Conservation (phyloP, 2,797 vertebrate species). For the Lacerta agilis region DNA sequence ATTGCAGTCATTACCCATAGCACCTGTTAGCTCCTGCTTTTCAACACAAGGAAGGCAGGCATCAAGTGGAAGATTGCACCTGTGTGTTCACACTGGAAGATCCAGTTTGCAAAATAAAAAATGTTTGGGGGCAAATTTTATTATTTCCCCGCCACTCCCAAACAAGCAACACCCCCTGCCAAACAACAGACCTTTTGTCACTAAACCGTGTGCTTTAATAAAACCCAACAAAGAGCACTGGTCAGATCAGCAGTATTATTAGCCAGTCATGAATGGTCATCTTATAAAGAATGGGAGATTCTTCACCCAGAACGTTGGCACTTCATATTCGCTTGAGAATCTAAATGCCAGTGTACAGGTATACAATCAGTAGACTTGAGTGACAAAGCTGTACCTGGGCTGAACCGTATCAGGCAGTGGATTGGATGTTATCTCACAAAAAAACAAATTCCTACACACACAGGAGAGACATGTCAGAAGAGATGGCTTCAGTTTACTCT, state of each 20-base stretch:
- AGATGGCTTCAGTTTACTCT: neutral
- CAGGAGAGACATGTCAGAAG: neutral
- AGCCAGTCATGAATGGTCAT: slow-evolving; percentile 40
- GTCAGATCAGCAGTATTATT: slow-evolving; percentile 36
- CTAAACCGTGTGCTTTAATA: slow-evolving; percentile 6
- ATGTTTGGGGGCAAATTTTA: slow-evolving; percentile 5
- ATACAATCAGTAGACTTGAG: neutral
- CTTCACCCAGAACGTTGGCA: slow-evolving; percentile 42
- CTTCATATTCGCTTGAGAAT: slow-evolving; percentile 52
- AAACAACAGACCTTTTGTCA: neutral
- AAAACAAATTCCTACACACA: neutral
- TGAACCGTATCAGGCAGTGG: too few relatives aligned
- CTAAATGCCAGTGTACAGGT: neutral
- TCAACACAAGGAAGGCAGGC: neutral
- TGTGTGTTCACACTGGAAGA: neutral
- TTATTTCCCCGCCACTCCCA: neutral
- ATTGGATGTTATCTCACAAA: neutral
- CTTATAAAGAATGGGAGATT: slow-evolving; percentile 35
- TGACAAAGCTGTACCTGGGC: neutral
- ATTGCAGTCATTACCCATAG: slow-evolving; percentile 14
- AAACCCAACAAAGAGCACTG: slow-evolving; percentile 41
- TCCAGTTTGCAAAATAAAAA: slow-evolving; percentile 6
- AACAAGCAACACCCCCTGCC: neutral
- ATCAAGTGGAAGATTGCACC: neutral
- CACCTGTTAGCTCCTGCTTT: slow-evolving; percentile 23